Percentiles rank a stretch among this genome's conserved stretches.
Conservation (phyloP, 2,888 invertebrate species). For the Ichneumoninae sp. region DNA sequence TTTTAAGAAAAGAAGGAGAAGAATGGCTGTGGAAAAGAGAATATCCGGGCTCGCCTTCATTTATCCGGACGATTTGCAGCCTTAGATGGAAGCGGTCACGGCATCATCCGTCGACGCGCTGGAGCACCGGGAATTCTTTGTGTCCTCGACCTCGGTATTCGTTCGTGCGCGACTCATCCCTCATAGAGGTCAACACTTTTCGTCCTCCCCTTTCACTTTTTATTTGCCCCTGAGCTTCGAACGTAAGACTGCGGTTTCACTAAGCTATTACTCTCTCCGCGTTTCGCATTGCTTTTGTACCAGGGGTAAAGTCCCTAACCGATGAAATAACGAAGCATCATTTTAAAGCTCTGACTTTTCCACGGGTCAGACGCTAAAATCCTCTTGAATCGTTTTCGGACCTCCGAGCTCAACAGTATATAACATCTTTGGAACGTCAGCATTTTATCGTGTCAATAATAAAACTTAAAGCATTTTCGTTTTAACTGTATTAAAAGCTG, state of each 20-base stretch:
- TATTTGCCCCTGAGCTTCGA: conserved; percentile 12
- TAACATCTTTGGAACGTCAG: not conserved
- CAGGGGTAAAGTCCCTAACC: not conserved
- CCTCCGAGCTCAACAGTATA: not conserved
- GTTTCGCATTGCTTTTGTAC: conserved; percentile 36
- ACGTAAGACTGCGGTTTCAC: not conserved
- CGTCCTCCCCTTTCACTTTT: conserved; percentile 18
- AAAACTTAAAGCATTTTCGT: no score
- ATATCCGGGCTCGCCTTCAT: conserved; percentile 27
- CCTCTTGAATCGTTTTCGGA: not conserved
- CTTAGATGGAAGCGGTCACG: conserved; percentile 1
- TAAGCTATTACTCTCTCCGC: conserved; percentile 1
- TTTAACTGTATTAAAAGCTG: no score
- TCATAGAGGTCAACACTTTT: conserved; percentile 42
- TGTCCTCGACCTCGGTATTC: conserved; percentile 28
- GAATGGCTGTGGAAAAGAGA: not conserved
- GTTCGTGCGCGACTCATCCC: conserved; percentile 25
- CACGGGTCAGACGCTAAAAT: not conserved
- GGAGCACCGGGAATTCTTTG: conserved; percentile 20
- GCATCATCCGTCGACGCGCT: conserved; percentile 10
- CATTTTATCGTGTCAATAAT: not conserved
- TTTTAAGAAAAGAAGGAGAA: conserved; percentile 15
- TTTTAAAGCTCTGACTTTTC: not conserved
- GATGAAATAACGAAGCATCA: not conserved
- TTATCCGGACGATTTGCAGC: conserved; percentile 43